phyloP scores from a whole-genome alignment of 2,888 invertebrate species.

The Sarcophaga rosellei region DNA sequence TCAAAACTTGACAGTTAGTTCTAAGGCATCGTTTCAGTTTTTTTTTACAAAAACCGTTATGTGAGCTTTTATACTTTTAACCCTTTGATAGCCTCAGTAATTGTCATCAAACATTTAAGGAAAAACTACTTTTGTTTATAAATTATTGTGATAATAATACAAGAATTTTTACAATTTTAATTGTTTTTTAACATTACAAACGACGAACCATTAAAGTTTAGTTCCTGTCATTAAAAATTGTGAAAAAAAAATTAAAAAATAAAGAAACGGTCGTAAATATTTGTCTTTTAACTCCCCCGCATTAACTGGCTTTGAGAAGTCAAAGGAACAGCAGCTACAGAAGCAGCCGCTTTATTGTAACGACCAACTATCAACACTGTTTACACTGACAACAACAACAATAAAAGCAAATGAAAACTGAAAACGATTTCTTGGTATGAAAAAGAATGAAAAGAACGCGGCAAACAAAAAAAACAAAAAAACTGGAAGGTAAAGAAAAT shows the following conservation, averaged over 20 bases:
- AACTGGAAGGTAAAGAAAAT: background rate
- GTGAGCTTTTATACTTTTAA: background rate
- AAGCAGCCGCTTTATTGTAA: constrained; percentile 40
- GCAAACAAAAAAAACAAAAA: no score
- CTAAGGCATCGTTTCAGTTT: no score
- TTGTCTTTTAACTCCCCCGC: constrained; percentile 37
- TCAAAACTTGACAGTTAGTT: no score
- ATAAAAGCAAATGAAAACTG: background rate
- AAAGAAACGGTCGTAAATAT: constrained; percentile 30
- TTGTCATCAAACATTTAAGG: background rate
- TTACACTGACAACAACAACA: constrained; percentile 42
- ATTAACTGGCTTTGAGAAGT: constrained; percentile 1
- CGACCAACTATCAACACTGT: constrained; percentile 28
- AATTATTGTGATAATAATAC: background rate
- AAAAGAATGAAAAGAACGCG: no score
- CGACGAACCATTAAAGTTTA: background rate
- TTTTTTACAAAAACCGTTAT: no score
- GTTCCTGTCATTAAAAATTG: constrained; percentile 9
- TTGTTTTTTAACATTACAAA: background rate
- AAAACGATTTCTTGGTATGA: constrained; percentile 38
- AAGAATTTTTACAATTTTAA: background rate
- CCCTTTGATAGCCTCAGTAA: background rate
- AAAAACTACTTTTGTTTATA: background rate
- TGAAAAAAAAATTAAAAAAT: background rate
- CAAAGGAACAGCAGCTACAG: constrained; percentile 12